phyloP scores from a whole-genome alignment of 2,888 invertebrate genomes.

The Pherbina coryleti region DNA sequence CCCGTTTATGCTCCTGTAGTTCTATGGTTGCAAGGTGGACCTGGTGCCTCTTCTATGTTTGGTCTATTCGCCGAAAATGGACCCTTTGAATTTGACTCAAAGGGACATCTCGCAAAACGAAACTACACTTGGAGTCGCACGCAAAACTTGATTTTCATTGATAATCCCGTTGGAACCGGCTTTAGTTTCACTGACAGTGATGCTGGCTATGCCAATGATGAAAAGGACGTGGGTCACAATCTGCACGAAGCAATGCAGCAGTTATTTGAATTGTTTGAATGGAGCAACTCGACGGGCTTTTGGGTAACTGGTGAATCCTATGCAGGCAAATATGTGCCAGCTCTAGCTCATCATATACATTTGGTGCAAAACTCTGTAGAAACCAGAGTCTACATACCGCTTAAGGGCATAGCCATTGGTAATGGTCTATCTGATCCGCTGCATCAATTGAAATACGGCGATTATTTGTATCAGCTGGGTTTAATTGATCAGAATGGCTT shows the following conservation, averaged over 20 bases:
- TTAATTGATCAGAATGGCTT: conserved; percentile 73
- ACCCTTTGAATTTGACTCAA: conserved; percentile 74
- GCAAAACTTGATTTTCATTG: conserved; percentile 87
- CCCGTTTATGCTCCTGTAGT: conserved; percentile 77
- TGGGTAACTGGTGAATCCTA: conserved; percentile 93
- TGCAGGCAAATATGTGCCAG: conserved; percentile 84
- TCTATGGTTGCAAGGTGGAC: conserved; percentile 90
- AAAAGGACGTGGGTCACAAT: conserved; percentile 84
- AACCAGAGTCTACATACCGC: conserved; percentile 62
- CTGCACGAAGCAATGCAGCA: conserved; percentile 82
- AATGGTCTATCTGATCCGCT: conserved; percentile 85
- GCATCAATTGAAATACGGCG: conserved; percentile 82
- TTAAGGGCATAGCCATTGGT: conserved; percentile 75
- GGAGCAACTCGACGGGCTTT: conserved; percentile 81
- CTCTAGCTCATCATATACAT: conserved; percentile 76
- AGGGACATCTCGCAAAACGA: conserved; percentile 71
- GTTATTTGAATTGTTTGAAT: conserved; percentile 87
- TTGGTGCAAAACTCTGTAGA: conserved; percentile 68
- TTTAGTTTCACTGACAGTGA: conserved; percentile 88
- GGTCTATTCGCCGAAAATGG: conserved; percentile 89
- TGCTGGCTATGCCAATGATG: conserved; percentile 82
- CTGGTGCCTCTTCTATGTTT: conserved; percentile 83
- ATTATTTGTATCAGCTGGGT: conserved; percentile 85
- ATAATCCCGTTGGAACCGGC: conserved; percentile 94
- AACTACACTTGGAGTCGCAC: conserved; percentile 84